phyloP scores from a whole-genome alignment of 1,140 invertebrate genomes.

The Diabrotica undecimpunctata region DNA sequence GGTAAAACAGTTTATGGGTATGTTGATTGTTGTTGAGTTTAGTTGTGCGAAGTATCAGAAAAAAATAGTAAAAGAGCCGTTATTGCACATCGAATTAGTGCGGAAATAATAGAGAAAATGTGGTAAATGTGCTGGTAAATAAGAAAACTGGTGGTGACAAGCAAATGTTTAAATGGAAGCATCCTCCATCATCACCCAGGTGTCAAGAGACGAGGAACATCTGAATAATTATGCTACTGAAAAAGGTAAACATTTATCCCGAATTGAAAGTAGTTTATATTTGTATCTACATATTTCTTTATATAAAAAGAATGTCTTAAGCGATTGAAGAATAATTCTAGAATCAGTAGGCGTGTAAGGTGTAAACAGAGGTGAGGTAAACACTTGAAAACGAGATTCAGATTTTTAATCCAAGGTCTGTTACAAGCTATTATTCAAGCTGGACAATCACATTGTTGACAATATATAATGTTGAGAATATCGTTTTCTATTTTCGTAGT shows the following conservation, averaged over 20 bases:
- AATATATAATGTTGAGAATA: neutral
- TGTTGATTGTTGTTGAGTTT: neutral
- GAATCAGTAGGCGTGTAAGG: constrained; percentile 23
- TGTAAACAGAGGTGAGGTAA: constrained; percentile 22
- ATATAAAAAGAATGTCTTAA: neutral
- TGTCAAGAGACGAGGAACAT: constrained; percentile 93
- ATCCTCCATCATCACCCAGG: constrained; percentile 97
- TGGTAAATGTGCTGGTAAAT: neutral
- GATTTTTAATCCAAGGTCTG: neutral
- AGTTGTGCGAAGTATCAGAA: neutral
- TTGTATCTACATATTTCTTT: neutral
- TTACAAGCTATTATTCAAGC: constrained; percentile 1
- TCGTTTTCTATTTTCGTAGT: constrained; percentile 6
- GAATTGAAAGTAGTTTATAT: neutral
- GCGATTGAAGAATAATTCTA: neutral
- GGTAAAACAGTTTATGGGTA: neutral
- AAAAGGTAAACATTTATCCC: constrained; percentile 74
- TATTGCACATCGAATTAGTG: neutral
- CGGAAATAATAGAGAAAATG: neutral
- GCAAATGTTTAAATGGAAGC: constrained; percentile 91
- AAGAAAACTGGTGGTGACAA: constrained; percentile 37
- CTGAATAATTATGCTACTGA: constrained; percentile 85
- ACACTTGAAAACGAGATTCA: constrained; percentile 12
- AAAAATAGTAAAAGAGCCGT: constrained; percentile 1
- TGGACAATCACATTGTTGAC: neutral